A percentile compares a stretch with the other conserved stretches of the same genome.
Evolutionary conservation across 2,888 invertebrate genomes (phyloP).

Genomic region (Limnephilus marmoratus): DNA sequence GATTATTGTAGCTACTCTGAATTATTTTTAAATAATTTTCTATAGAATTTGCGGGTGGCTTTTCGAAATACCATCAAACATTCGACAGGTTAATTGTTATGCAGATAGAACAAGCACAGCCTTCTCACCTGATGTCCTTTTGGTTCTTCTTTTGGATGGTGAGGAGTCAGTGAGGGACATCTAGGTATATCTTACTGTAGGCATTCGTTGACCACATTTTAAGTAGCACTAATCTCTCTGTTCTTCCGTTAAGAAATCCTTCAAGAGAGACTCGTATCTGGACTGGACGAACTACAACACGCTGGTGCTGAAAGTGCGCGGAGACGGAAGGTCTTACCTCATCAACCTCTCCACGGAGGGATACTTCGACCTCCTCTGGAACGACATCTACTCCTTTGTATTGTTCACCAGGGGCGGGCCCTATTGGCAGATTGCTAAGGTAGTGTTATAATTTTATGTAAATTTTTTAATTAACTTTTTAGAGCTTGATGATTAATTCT

Average conservation of each 20-base stretch:
- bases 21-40: too few species aligned
- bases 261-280: slow-evolving; percentile 82
- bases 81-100: too few species aligned
- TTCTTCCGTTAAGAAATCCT: slow-evolving; percentile 83
- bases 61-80: too few species aligned
- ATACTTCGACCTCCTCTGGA: slow-evolving; percentile 91
- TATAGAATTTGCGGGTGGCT: too few species aligned
- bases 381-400: slow-evolving; percentile 91
- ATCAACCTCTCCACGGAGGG: slow-evolving; percentile 88
- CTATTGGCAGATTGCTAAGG: slow-evolving; percentile 96
- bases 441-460: slow-evolving; percentile 68
- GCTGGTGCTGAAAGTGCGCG: slow-evolving; percentile 87
- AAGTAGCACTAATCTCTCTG: not conserved
- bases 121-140: too few species aligned
- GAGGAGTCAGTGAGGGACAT: too few species aligned
- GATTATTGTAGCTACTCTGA: too few species aligned
- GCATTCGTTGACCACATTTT: not conserved
- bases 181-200: too few species aligned
- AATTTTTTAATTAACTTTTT: not conserved
- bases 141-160: too few species aligned
- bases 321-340: slow-evolving; percentile 95
- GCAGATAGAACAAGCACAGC: too few species aligned
- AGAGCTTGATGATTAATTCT: too few species aligned
- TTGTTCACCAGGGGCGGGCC: slow-evolving; percentile 97
- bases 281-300: slow-evolving; percentile 90